Evolutionary conservation across 1,140 invertebrate genomes (phyloP).

Genomic region (Armadillidium nasatum): DNA sequence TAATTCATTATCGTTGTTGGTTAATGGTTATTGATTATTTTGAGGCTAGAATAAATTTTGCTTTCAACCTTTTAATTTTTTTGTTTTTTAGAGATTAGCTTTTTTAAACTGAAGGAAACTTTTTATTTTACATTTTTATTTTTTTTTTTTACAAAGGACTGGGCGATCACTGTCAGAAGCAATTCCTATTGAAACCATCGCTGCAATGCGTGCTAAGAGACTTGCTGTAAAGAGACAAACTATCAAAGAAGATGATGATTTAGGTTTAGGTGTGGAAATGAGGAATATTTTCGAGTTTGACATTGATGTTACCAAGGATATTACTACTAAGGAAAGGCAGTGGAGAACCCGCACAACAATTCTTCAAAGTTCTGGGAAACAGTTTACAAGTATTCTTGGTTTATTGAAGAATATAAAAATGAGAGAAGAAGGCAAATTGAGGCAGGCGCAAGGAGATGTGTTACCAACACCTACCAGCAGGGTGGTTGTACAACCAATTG

Average conservation of each 20-base stretch:
- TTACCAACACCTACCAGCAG: neutral
- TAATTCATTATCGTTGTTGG: too few relatives aligned
- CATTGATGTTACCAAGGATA: constrained; percentile 91
- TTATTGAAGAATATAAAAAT: constrained; percentile 87
- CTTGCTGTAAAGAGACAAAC: constrained; percentile 93
- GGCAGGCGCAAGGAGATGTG: constrained; percentile 37
- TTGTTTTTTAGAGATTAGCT: neutral
- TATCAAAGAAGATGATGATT: constrained; percentile 84
- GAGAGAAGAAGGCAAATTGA: constrained; percentile 76
- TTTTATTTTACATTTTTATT: too few relatives aligned
- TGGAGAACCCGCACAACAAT: constrained; percentile 94
- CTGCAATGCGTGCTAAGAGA: constrained; percentile 94
- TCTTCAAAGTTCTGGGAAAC: constrained; percentile 86
- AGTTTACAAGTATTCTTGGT: constrained; percentile 80
- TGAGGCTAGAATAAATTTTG: too few relatives aligned
- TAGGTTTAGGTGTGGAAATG: constrained; percentile 70
- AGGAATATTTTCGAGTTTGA: constrained; percentile 89
- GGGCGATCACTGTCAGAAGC: constrained; percentile 81
- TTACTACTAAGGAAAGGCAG: constrained; percentile 86
- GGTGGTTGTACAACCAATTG: constrained; percentile 48
- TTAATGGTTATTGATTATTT: too few relatives aligned
- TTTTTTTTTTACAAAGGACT: neutral
- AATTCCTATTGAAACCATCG: constrained; percentile 96
- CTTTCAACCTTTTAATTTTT: too few relatives aligned
- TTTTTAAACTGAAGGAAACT: neutral